Evolutionary conservation across 2,113 vertebrate species (phyloP), one percentile per base, ranked within the genome.

Genomic region (Mystacornis crossleyi): DNA sequence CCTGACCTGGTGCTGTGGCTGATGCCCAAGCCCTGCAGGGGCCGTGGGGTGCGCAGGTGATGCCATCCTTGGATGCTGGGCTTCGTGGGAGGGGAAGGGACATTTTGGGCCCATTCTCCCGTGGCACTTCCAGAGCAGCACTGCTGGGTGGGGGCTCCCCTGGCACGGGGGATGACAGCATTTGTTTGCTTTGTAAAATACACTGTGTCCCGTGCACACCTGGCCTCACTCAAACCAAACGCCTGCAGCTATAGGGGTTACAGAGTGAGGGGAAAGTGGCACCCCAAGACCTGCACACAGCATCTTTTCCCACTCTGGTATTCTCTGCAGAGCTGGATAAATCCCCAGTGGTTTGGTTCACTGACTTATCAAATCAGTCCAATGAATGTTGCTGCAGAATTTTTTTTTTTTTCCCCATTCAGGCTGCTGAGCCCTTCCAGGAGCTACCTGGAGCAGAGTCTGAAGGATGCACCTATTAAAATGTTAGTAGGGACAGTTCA

Each of bases 161-260:
- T 51, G 74, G 40, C 50, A 47, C 0, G 0, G 4, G 55, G 29
- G 26, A 20, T 4, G 11, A 20, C 43, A 54, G 2, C 0, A 2
- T 25, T 62, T 21, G 14, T 67, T 29, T 53, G 9, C 17, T 67
- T 69, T 81, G 33, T 55, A 70, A 55, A 83, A 85, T 14, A 8
- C 28, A 0, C 10, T 3, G 21, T 43, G 47, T 26, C 11, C 17
- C 0, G 0, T 0, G 4, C 25, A 67, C 1, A 0, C 29, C 24
- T 57, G 48, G 28, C 54, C 40, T 81, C 2, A 2, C 28, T 85
- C 38, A 60, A 58, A 55, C 48, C 20, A 31, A 60, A 64, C 3
- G 3, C 36, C 42, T 62, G 67, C 31, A 33, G 66, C 36, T 65
- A 7, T 1, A 13, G 25, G 26, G 45, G 23, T 23, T 81, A 78